Conservation (phyloP, 1,140 invertebrate species). For the Colletes latitarsis region DNA sequence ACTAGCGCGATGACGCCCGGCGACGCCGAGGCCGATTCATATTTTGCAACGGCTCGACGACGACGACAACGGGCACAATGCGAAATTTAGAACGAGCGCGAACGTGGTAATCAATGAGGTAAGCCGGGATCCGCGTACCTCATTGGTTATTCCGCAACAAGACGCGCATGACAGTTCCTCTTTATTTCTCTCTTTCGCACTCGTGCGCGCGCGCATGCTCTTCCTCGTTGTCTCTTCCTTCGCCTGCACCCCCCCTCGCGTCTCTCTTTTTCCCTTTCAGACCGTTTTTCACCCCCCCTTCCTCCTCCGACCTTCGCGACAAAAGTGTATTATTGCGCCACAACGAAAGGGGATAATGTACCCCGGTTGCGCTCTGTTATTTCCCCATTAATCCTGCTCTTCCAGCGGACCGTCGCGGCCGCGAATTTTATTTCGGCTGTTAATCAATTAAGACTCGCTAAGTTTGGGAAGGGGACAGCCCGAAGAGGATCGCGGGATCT, state of each 20-base stretch:
- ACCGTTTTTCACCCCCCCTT: not conserved
- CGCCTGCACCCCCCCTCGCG: not conserved
- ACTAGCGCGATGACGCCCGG: not conserved
- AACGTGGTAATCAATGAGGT: slow-evolving; percentile 61
- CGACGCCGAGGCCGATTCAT: slow-evolving; percentile 23
- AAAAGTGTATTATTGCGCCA: slow-evolving; percentile 31
- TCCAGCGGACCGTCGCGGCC: too few relatives aligned
- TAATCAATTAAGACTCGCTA: slow-evolving; percentile 2
- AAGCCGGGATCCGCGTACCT: slow-evolving; percentile 49
- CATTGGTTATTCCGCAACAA: slow-evolving; percentile 52
- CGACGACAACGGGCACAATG: slow-evolving; percentile 25
- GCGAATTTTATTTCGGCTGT: not conserved
- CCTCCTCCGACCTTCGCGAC: not conserved
- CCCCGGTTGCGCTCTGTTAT: slow-evolving; percentile 14
- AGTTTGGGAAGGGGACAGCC: too few relatives aligned
- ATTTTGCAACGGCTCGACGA: slow-evolving; percentile 28
- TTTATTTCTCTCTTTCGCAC: not conserved
- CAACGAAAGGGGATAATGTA: slow-evolving; percentile 36
- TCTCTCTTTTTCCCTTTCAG: not conserved
- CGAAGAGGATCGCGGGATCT: too few relatives aligned
- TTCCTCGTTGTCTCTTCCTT: not conserved
- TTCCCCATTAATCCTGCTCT: slow-evolving; percentile 23
- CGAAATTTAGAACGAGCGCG: slow-evolving; percentile 60
- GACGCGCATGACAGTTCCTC: slow-evolving; percentile 51
- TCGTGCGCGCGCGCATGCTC: not conserved